phyloP scores from a whole-genome alignment of 30 jellyfish, hydroid and myxozoan species.

The Hydractinia symbiolongicarpus region DNA sequence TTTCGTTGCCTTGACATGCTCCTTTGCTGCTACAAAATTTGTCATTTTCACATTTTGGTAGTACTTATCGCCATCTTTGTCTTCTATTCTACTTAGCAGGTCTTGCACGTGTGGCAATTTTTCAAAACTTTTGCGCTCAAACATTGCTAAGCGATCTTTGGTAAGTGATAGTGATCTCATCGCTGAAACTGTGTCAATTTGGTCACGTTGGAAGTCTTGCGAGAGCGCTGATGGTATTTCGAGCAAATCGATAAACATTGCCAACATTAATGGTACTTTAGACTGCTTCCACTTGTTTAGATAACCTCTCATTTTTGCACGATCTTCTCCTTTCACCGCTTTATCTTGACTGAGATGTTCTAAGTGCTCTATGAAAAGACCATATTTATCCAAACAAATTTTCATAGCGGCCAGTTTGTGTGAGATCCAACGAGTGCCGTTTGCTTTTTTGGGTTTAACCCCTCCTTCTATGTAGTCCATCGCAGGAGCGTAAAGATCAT shows the following conservation, averaged over 20 bases:
- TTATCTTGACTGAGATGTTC: neutral
- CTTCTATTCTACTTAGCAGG: too few relatives aligned
- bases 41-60: too few relatives aligned
- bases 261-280: neutral
- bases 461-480: neutral
- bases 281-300: neutral
- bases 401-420: slow-evolving; percentile 29
- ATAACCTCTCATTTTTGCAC: neutral
- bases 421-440: slow-evolving; percentile 30
- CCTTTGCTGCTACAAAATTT: too few relatives aligned
- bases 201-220: neutral
- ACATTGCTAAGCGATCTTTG: too few relatives aligned
- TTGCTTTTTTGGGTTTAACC: neutral
- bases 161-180: too few relatives aligned
- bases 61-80: too few relatives aligned
- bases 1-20: too few relatives aligned
- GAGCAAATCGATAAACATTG: neutral
- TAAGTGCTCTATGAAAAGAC: neutral
- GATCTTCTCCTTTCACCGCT: neutral
- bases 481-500: neutral
- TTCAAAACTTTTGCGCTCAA: too few relatives aligned
- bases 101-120: too few relatives aligned
- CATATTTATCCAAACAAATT: slow-evolving; percentile 17
- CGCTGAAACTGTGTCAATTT: neutral
- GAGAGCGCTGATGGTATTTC: neutral